These are phyloP conservation scores for Amphipyra berbera DNA, from an alignment of 2,888 invertebrate genomes.

Conservation along the genomic window DNA sequence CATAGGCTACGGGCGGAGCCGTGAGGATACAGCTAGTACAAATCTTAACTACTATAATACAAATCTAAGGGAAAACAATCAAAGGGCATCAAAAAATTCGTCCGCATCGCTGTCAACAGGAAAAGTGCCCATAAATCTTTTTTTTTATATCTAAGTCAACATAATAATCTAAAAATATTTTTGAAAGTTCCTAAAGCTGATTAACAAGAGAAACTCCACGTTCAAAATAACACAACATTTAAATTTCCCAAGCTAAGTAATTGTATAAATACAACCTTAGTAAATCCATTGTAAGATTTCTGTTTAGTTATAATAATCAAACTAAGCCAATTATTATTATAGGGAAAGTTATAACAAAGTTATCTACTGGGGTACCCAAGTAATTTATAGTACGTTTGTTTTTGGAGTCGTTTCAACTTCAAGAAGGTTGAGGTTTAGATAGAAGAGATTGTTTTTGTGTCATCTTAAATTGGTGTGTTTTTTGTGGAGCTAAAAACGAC, in stretches of 20 bases:
- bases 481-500: neutral
- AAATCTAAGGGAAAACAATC: too few species aligned
- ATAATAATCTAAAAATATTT: neutral
- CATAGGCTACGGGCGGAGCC: too few species aligned
- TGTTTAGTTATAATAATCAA: conserved; percentile 51
- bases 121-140: too few species aligned
- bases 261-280: conserved; percentile 26
- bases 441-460: conserved; percentile 6
- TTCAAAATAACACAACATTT: conserved; percentile 17
- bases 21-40: too few species aligned
- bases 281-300: conserved; percentile 30
- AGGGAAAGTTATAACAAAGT: conserved; percentile 44
- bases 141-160: too few species aligned
- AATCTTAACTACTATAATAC: too few species aligned
- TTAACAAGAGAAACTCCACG: neutral
- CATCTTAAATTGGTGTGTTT: conserved; percentile 6
- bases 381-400: conserved; percentile 27
- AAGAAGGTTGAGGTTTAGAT: conserved; percentile 14
- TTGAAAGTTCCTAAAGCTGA: conserved; percentile 2
- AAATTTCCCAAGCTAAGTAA: conserved; percentile 18
- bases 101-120: too few species aligned
- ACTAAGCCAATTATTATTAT: conserved; percentile 55
- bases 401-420: conserved; percentile 4
- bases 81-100: too few species aligned
- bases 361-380: conserved; percentile 6